These are phyloP conservation scores for Ditylenchus weischeri DNA, from an alignment of 2,888 invertebrate species.

Conservation along the genomic window DNA sequence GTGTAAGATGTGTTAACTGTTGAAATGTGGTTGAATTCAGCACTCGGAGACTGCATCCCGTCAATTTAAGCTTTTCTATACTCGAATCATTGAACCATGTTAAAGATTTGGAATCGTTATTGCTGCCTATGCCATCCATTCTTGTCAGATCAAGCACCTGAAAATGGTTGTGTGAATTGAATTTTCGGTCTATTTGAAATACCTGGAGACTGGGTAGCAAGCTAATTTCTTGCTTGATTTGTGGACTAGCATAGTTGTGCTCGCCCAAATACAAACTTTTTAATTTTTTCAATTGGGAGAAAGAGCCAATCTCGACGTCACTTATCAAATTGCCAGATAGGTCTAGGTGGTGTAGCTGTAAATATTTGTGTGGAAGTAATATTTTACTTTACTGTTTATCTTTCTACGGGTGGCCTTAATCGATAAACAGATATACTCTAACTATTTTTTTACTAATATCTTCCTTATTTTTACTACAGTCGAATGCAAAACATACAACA, in stretches of 20 bases:
- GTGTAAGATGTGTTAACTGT: slow-evolving; percentile 65
- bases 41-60: slow-evolving; percentile 61
- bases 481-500: too few species aligned
- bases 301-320: slow-evolving; percentile 78
- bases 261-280: slow-evolving; percentile 70
- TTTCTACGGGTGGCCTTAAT: too few species aligned
- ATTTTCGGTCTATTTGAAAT: slow-evolving; percentile 3
- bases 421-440: too few species aligned
- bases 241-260: slow-evolving; percentile 73
- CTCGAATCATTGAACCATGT: slow-evolving; percentile 31
- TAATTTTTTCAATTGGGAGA: slow-evolving; percentile 75
- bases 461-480: too few species aligned
- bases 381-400: too few species aligned
- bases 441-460: too few species aligned
- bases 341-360: slow-evolving; percentile 73
- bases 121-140: slow-evolving; percentile 48
- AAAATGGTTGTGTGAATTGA: slow-evolving; percentile 1
- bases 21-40: slow-evolving; percentile 74
- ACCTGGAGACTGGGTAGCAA: slow-evolving; percentile 73
- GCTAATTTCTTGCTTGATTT: slow-evolving; percentile 80
- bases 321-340: slow-evolving; percentile 83
- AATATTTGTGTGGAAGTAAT: not conserved
- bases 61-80: slow-evolving; percentile 63
- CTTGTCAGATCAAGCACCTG: slow-evolving; percentile 47
- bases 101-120: slow-evolving; percentile 28